Conservation (phyloP, 2,797 vertebrate genomes). For the Rhabdophis nuchalis region DNA sequence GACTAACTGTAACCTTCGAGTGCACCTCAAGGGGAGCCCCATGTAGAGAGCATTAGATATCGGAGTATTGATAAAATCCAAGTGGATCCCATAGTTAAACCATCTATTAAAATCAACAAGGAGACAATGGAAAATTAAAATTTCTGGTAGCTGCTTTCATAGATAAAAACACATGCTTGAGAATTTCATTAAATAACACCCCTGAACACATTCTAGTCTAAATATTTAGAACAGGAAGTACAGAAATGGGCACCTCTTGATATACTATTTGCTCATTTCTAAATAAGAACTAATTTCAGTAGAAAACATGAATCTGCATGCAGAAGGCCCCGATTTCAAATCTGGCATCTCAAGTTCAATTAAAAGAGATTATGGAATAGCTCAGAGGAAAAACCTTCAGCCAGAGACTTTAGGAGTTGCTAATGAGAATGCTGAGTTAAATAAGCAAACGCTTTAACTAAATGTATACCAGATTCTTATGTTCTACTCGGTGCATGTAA, state of each 20-base stretch:
- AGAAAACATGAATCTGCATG: neutral
- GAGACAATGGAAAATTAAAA: neutral
- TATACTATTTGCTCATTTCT: neutral
- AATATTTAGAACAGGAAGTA: neutral
- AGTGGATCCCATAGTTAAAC: neutral
- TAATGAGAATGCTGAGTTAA: neutral
- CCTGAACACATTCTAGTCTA: neutral
- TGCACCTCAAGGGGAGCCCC: too few species aligned
- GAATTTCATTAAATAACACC: neutral
- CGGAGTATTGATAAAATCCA: neutral
- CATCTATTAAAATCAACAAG: conserved; percentile 9
- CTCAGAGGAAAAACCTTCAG: neutral
- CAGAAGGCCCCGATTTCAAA: too few species aligned
- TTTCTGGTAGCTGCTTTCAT: neutral
- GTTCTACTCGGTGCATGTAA: neutral
- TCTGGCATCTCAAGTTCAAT: neutral
- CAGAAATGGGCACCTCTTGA: neutral
- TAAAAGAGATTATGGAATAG: neutral
- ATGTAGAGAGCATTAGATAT: too few species aligned
- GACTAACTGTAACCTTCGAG: too few species aligned
- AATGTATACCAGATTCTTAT: neutral
- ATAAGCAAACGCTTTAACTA: neutral
- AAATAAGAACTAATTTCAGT: neutral
- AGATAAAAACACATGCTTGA: neutral
- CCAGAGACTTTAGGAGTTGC: neutral